These are phyloP conservation scores for Eumaeus atala DNA, from an alignment of 1,140 invertebrate genomes.

Conservation along the genomic window DNA sequence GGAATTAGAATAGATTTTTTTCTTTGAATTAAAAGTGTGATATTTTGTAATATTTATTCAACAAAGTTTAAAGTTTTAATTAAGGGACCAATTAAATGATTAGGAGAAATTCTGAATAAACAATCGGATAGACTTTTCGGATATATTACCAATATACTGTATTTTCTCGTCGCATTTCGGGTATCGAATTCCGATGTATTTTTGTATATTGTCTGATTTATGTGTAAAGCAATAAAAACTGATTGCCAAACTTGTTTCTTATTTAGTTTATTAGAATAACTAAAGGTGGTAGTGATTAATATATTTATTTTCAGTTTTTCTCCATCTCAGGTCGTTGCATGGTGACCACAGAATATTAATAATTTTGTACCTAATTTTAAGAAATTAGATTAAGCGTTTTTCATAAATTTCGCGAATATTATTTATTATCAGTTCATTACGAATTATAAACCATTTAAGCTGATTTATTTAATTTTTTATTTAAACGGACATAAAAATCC, in stretches of 20 bases:
- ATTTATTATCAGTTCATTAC: constrained; percentile 73
- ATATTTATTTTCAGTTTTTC: constrained; percentile 58
- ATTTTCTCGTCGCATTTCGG: constrained; percentile 24
- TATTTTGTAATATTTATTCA: constrained; percentile 74
- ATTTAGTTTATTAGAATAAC: constrained; percentile 37
- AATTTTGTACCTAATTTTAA: constrained; percentile 72
- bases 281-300: constrained; percentile 37
- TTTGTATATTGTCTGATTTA: constrained; percentile 38
- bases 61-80: constrained; percentile 72
- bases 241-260: constrained; percentile 41
- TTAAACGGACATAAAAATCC: constrained; percentile 61
- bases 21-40: constrained; percentile 72
- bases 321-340: constrained; percentile 52
- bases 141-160: constrained; percentile 50
- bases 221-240: constrained; percentile 41
- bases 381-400: constrained; percentile 63
- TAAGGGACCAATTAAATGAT: constrained; percentile 73
- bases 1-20: constrained; percentile 65
- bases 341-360: constrained; percentile 62
- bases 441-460: constrained; percentile 67
- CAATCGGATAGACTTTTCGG: constrained; percentile 41
- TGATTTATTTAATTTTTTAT: constrained; percentile 72
- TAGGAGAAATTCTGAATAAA: constrained; percentile 68
- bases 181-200: constrained; percentile 43
- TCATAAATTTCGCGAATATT: constrained; percentile 68